phyloP scores from a whole-genome alignment of 2,113 vertebrate genomes.

The Bos javanicus region DNA sequence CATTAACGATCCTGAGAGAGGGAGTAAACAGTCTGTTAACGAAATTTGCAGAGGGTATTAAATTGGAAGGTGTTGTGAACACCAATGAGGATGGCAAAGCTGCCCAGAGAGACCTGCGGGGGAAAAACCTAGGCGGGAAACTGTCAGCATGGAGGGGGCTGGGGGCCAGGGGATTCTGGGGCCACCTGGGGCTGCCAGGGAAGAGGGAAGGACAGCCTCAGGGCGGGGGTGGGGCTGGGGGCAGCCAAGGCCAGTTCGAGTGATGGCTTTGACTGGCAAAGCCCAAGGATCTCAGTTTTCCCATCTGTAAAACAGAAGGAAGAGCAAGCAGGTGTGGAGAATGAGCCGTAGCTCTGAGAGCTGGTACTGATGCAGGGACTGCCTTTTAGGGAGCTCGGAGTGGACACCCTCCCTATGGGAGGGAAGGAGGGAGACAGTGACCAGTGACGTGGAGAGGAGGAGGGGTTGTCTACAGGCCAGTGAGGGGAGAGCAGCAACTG shows the following conservation, averaged over 20 bases:
- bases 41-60: slow-evolving; percentile 75
- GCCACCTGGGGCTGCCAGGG: background rate
- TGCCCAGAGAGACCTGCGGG: slow-evolving; percentile 15
- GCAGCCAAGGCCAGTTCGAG: background rate
- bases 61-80: slow-evolving; percentile 68
- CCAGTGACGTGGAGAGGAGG: too few relatives aligned
- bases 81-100: slow-evolving; percentile 49
- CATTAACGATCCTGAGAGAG: slow-evolving; percentile 73
- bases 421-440: background rate
- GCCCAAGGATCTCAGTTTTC: background rate
- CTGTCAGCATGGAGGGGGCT: background rate
- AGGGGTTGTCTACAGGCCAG: background rate
- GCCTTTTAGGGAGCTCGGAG: background rate
- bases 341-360: background rate
- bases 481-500: background rate
- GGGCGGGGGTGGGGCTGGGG: background rate
- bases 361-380: too few relatives aligned
- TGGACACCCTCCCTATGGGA: background rate
- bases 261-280: background rate
- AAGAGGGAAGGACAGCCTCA: background rate
- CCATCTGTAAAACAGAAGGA: background rate
- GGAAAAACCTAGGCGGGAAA: background rate
- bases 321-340: background rate
- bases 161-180: accelerated
- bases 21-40: slow-evolving; percentile 72